Percentiles rank a stretch among this genome's conserved stretches.
These are phyloP conservation scores for Gryllus bimaculatus DNA, from an alignment of 1,140 invertebrate species.

Conservation along the genomic window DNA sequence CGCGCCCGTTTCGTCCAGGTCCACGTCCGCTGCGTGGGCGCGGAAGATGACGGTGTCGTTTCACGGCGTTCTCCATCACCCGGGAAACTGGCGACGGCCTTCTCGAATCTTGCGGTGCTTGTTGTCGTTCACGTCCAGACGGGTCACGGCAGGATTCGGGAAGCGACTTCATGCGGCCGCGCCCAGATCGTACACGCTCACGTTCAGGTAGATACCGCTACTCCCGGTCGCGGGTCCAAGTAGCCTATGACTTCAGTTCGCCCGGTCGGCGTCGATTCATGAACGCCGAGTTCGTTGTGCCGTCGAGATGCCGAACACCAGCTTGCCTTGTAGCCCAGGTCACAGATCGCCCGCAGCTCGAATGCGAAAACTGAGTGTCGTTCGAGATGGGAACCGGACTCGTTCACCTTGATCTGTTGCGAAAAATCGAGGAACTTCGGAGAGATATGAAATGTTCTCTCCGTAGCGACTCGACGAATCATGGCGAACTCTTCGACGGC, in stretches of 20 bases:
- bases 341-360: slow-evolving; percentile 70
- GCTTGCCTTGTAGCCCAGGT: slow-evolving; percentile 85
- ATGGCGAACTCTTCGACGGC: slow-evolving; percentile 56
- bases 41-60: slow-evolving; percentile 71
- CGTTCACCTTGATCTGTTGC: slow-evolving; percentile 69
- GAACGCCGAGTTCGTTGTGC: slow-evolving; percentile 81
- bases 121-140: slow-evolving; percentile 83
- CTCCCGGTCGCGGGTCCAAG: slow-evolving; percentile 76
- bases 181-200: slow-evolving; percentile 82
- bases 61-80: slow-evolving; percentile 75
- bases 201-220: slow-evolving; percentile 73
- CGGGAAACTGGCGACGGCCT: slow-evolving; percentile 66
- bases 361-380: slow-evolving; percentile 59
- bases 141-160: slow-evolving; percentile 64
- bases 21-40: slow-evolving; percentile 80
- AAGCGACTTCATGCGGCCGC: slow-evolving; percentile 69
- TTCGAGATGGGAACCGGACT: slow-evolving; percentile 73
- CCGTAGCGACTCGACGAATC: slow-evolving; percentile 74
- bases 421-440: slow-evolving; percentile 75
- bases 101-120: slow-evolving; percentile 72
- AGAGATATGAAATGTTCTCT: slow-evolving; percentile 70
- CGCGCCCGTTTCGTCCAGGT: slow-evolving; percentile 66
- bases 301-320: slow-evolving; percentile 79
- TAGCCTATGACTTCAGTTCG: slow-evolving; percentile 74
- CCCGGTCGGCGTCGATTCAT: slow-evolving; percentile 76